These are phyloP conservation scores for Colossoma macropomum DNA, from an alignment of 2,113 vertebrate species.

Conservation along the genomic window DNA sequence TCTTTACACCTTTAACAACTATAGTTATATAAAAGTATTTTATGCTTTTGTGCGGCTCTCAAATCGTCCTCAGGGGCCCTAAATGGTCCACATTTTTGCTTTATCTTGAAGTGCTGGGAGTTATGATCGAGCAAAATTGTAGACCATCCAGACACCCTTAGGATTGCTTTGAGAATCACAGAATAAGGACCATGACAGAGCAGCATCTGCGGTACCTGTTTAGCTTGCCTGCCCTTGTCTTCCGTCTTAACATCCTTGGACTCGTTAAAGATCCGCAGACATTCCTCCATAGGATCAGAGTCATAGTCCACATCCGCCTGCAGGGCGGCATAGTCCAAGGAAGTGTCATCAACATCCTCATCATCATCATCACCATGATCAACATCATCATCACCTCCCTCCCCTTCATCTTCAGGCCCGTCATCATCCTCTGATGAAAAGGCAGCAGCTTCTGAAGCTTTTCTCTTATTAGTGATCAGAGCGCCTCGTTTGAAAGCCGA, in stretches of 20 bases:
- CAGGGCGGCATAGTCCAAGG: slow-evolving; percentile 79
- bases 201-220: slow-evolving; percentile 80
- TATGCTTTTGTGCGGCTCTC: too few relatives aligned
- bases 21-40: too few relatives aligned
- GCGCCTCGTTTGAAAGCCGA: slow-evolving; percentile 64
- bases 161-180: too few relatives aligned
- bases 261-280: slow-evolving; percentile 95
- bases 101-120: too few relatives aligned
- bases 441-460: slow-evolving; percentile 57
- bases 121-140: too few relatives aligned
- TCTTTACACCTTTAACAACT: too few relatives aligned
- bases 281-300: slow-evolving; percentile 95
- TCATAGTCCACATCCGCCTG: slow-evolving; percentile 90
- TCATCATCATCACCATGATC: slow-evolving; percentile 47
- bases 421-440: slow-evolving; percentile 73
- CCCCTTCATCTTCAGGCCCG: slow-evolving; percentile 49
- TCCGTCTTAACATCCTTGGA: slow-evolving; percentile 92
- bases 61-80: too few relatives aligned
- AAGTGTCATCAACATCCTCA: slow-evolving; percentile 25
- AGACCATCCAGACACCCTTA: too few relatives aligned
- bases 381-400: slow-evolving; percentile 51
- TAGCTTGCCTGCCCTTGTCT: slow-evolving; percentile 91
- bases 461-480: slow-evolving; percentile 64
- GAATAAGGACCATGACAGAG: not conserved
- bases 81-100: too few relatives aligned